These are phyloP conservation scores for Micromussa lordhowensis DNA, from an alignment of 92 coral and sea anemone genomes.

Conservation along the genomic window DNA sequence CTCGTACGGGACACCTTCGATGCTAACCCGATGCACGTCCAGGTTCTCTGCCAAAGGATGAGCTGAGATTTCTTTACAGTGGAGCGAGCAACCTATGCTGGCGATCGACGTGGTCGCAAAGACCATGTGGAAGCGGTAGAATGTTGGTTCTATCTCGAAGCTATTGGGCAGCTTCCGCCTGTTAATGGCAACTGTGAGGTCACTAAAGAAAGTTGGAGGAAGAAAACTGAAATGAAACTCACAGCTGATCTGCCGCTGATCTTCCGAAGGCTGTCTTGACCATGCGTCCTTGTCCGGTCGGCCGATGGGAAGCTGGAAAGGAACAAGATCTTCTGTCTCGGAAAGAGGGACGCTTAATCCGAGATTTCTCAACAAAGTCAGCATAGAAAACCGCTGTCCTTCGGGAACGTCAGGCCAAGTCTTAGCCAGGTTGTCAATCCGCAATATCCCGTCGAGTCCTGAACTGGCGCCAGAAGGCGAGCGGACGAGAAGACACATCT, in stretches of 20 bases:
- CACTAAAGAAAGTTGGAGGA: conserved; percentile 90
- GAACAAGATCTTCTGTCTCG: conserved; percentile 74
- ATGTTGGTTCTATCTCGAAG: conserved; percentile 65
- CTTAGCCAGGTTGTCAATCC: conserved; percentile 67
- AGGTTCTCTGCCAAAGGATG: conserved; percentile 67
- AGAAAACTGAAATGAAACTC: conserved; percentile 82
- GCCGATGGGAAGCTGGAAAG: conserved; percentile 81
- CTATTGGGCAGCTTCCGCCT: conserved; percentile 57
- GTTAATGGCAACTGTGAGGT: conserved; percentile 64
- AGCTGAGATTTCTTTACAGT: conserved; percentile 54
- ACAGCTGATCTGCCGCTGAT: conserved; percentile 71
- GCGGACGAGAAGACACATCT: conserved; percentile 67
- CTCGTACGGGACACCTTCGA: conserved; percentile 72
- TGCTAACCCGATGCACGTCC: conserved; percentile 67
- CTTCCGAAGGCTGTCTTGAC: conserved; percentile 66
- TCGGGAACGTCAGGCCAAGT: conserved; percentile 76
- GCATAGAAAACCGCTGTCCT: conserved; percentile 54
- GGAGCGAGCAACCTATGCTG: conserved; percentile 67
- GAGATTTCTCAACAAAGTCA: conserved; percentile 71
- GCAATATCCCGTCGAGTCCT: conserved; percentile 72
- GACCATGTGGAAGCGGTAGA: conserved; percentile 75
- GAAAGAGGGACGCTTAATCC: conserved; percentile 80
- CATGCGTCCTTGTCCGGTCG: conserved; percentile 72
- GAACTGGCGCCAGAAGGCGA: conserved; percentile 63
- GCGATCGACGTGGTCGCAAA: conserved; percentile 75